These are phyloP conservation scores for Gorsachius goisagi DNA, from an alignment of 2,113 vertebrate genomes.

Conservation along the genomic window DNA sequence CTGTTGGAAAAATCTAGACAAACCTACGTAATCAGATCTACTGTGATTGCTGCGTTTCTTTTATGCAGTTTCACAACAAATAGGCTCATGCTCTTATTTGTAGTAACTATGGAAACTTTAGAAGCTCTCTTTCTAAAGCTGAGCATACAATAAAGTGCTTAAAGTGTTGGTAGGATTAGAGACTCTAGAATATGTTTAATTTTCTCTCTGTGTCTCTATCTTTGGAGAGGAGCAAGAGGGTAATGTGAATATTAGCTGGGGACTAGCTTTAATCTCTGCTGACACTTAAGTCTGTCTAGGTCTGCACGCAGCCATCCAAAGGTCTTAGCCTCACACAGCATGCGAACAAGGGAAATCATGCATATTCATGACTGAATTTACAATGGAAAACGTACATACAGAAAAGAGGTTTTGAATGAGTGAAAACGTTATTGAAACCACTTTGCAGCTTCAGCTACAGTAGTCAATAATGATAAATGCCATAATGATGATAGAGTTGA, in stretches of 20 bases:
- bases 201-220: constrained; percentile 76
- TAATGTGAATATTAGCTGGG: constrained; percentile 79
- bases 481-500: constrained; percentile 6
- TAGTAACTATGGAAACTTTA: constrained; percentile 80
- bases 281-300: constrained; percentile 71
- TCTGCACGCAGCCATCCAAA: constrained; percentile 53
- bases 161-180: constrained; percentile 84
- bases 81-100: constrained; percentile 69
- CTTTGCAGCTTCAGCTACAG: constrained; percentile 53
- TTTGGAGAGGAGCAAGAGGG: constrained; percentile 80
- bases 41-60: not conserved
- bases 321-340: constrained; percentile 67
- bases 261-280: constrained; percentile 80
- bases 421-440: constrained; percentile 49
- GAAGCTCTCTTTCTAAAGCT: constrained; percentile 75
- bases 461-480: constrained; percentile 53
- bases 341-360: constrained; percentile 57
- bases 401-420: constrained; percentile 31
- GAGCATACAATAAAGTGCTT: constrained; percentile 78
- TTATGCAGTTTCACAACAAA: constrained; percentile 46
- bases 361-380: constrained; percentile 77
- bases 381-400: constrained; percentile 39
- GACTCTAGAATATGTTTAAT: constrained; percentile 84
- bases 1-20: not conserved
- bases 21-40: not conserved